Base-by-base conservation (phyloP, 2,113 vertebrate genomes). In the Phrynocephalus versicolor region DNA sequence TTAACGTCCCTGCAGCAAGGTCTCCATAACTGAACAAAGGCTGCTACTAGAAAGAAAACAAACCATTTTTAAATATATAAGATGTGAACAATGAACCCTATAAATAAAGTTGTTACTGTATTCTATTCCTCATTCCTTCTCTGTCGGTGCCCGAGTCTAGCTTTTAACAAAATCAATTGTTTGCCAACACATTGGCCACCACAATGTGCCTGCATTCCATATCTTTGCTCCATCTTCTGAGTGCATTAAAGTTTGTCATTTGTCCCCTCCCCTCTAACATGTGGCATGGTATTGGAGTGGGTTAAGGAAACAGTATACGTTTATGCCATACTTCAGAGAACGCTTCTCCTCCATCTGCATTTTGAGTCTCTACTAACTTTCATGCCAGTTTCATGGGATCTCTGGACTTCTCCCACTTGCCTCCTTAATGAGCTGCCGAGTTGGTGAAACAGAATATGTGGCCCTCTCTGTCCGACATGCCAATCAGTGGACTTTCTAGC, bases 361-460 rank as follows among this genome's bases (percentile, higher is more conserved):
- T 88, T 0, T 81, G 0, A 80, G n/a, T 0, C 3, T 90, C 92
- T 91, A 72, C 67, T 85, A 33, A 90, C 69, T 77, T 84, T 71
- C 35, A 1, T 15, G 0, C 33, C 71, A 89, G 57, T 15, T 74
- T 84, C 39, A 51, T n/a, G 27, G 65, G 65, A 51, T 51, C 30
- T 4, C 55, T 64, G 83, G 93, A 93, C 27, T 69, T 82, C 84
- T 87, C 65, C 45, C 80, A 85, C 18, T 82, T 80, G 62, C 75
- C 80, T 51, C 77, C 78, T 65, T 69, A 87, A 89, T 90, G 58
- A 92, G 64, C n/a, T 14, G 27, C n/a, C 23, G 3, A 37, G 69
- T 41, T 27, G 3, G 23, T 39, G 62, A 67, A 16, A 33, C 60
- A 33, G 25, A 41, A 58, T 1, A 5, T 30, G 45, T 39, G 30